phyloP scores from a whole-genome alignment of 1,140 invertebrate genomes.

The Cephus cinctus region DNA sequence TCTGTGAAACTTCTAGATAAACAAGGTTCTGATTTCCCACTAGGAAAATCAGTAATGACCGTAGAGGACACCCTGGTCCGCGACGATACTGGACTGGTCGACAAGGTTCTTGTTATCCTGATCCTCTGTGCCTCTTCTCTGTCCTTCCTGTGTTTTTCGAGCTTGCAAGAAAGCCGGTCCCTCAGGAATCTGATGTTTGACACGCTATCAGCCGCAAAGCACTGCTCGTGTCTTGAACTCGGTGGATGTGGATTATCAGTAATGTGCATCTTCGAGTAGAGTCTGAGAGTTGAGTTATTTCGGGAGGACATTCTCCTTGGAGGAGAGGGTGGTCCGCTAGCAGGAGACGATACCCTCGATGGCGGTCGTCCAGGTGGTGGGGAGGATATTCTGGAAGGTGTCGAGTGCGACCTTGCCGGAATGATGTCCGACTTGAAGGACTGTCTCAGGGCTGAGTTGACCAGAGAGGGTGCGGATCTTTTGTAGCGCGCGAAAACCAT shows the following conservation, averaged over 20 bases:
- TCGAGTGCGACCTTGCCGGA: not conserved
- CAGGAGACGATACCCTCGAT: constrained; percentile 20
- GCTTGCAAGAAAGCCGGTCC: constrained; percentile 61
- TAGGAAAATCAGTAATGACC: constrained; percentile 15
- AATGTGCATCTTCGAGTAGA: constrained; percentile 60
- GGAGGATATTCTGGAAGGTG: constrained; percentile 2
- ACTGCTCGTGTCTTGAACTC: constrained; percentile 59
- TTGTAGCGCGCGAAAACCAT: constrained; percentile 4
- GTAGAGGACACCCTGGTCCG: not conserved
- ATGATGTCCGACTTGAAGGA: not conserved
- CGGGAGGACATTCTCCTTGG: constrained; percentile 72
- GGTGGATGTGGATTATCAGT: constrained; percentile 23
- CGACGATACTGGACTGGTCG: constrained; percentile 27
- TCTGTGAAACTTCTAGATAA: constrained; percentile 14
- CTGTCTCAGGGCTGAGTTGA: constrained; percentile 5
- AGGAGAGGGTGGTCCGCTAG: constrained; percentile 62
- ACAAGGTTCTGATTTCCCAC: constrained; percentile 32
- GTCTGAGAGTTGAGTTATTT: constrained; percentile 67
- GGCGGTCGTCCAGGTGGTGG: constrained; percentile 4
- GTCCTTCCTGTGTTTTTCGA: constrained; percentile 54
- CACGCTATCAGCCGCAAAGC: constrained; percentile 53
- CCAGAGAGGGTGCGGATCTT: not conserved
- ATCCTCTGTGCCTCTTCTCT: constrained; percentile 43
- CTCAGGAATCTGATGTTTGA: constrained; percentile 60
- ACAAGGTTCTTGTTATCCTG: constrained; percentile 44